These are phyloP conservation scores for Chelonia mydas DNA, from an alignment of 2,797 vertebrate genomes.

Conservation along the genomic window DNA sequence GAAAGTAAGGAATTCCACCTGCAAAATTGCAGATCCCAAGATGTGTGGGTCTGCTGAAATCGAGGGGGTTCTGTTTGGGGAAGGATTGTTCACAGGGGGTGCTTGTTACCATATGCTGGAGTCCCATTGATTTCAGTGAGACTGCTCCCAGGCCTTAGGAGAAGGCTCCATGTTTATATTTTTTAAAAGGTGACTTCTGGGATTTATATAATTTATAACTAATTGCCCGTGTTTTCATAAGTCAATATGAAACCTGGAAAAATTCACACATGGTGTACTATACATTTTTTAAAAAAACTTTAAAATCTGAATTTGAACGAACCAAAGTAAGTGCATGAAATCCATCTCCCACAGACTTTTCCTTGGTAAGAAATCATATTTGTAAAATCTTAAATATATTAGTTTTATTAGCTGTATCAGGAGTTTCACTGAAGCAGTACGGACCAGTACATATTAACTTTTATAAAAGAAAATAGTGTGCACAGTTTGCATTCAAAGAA, in stretches of 20 bases:
- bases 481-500: slow-evolving; percentile 12
- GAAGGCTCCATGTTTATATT: background rate
- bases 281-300: background rate
- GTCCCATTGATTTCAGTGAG: background rate
- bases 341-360: background rate
- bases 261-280: background rate
- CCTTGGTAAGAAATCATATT: background rate
- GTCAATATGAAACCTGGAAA: background rate
- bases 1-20: background rate
- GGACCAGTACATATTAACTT: background rate
- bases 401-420: background rate
- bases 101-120: background rate
- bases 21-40: background rate
- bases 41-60: background rate
- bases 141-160: background rate
- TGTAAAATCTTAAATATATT: slow-evolving; percentile 9
- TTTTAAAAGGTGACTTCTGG: background rate
- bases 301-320: background rate
- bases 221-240: background rate
- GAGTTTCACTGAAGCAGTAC: slow-evolving; percentile 2
- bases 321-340: background rate
- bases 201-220: background rate
- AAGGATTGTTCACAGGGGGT: background rate
- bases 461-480: background rate
- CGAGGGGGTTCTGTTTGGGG: background rate